Evolutionary conservation across 2,797 vertebrate species (phyloP), one percentile per base, ranked within the genome.

Genomic region (Triplophysa yarkandensis): DNA sequence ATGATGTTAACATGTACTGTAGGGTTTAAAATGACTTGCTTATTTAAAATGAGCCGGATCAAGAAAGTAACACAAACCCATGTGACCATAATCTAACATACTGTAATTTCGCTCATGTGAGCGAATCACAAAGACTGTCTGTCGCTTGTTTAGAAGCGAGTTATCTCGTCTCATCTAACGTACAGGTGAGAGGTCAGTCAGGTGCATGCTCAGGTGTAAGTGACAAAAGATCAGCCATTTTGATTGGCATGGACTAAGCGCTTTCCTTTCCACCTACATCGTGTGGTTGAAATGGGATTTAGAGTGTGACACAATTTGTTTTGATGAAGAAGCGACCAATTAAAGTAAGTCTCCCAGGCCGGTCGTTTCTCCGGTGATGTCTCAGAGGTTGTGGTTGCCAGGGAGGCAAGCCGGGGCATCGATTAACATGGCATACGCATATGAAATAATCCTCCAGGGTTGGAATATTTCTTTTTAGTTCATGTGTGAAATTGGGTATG

Each of bases 181-280:
- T 73, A 68, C 64, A 77, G 78, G 68, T 83, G 67, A 81, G 71
- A 67, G 77, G 78, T 85, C 78, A 83, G 68, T 80, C 58, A 81
- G 74, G 65, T 80, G 57, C 69, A 72, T 39, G 32, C 66, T 70
- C 80, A 77, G 74, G 77, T 82, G 64, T 75, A 72, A 44, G 54
- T 80, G 54, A 77, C 79, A 80, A 80, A 55, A 68, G 75, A 77
- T 78, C 79, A 79, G 81, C 81, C 82, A 83, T 85, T 86, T 85
- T 86, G 83, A 80, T 86, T 71, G 80, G 75, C 64, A 76, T 84
- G 83, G n/a, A 84, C 85, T 83, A 83, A 83, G 82, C 78, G 65
- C 61, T 75, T 81, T 74, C 69, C 21, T 67, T 70, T 52, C 17
- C 76, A 76, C 54, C 65, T 66, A 44, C 39, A 41, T 48, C 48